Evolutionary conservation across 2,113 vertebrate genomes (phyloP).

Genomic region (Burhinus bistriatus): DNA sequence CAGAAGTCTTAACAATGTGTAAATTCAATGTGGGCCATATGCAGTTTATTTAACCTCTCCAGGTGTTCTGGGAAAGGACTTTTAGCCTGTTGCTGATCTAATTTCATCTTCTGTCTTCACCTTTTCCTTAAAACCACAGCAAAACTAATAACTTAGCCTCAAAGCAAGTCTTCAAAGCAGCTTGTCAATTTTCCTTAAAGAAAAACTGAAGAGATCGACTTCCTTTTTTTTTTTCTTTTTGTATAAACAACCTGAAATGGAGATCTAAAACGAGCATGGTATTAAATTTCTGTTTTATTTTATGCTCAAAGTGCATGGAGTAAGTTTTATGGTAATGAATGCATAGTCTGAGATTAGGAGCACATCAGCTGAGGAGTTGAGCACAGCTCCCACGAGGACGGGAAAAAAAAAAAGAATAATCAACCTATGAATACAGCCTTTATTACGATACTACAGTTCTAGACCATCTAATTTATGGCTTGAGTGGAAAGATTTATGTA

Average conservation of each 20-base stretch:
- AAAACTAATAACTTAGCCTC: constrained; percentile 56
- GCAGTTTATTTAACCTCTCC: constrained; percentile 61
- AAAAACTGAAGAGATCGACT: constrained; percentile 31
- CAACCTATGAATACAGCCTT: constrained; percentile 24
- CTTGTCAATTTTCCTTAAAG: constrained; percentile 56
- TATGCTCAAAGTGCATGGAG: constrained; percentile 19
- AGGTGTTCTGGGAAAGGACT: constrained; percentile 64
- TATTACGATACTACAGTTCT: constrained; percentile 23
- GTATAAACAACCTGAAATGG: constrained; percentile 31
- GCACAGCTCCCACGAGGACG: not conserved
- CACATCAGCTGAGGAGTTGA: constrained; percentile 10
- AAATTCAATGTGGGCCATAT: constrained; percentile 47
- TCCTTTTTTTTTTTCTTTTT: not conserved
- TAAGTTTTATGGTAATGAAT: constrained; percentile 45
- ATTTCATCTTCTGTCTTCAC: constrained; percentile 66
- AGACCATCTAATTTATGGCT: constrained; percentile 34
- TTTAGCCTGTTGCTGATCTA: constrained; percentile 48
- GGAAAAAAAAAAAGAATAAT: not conserved
- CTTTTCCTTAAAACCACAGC: constrained; percentile 61
- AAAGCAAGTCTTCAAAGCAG: constrained; percentile 54
- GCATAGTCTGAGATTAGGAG: not conserved
- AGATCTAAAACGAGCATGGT: constrained; percentile 34
- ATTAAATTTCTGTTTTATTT: constrained; percentile 55
- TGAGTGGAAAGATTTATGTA: constrained; percentile 9
- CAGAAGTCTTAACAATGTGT: constrained; percentile 57